phyloP scores from a whole-genome alignment of 2,888 invertebrate species.

The Mantis religiosa region DNA sequence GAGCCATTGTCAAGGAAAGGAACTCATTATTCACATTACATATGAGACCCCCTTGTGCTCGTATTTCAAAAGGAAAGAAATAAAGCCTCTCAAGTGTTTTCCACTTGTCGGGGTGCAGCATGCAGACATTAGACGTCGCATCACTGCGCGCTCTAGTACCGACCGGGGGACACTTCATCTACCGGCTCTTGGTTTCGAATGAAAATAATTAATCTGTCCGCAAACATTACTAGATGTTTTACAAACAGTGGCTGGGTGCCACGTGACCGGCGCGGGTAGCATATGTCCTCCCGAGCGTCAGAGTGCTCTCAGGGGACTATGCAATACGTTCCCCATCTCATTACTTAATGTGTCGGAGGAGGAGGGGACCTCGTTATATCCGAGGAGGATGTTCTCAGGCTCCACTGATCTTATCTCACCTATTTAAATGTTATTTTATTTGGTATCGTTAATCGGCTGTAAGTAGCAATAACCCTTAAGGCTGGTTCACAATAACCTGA shows the following conservation, averaged over 20 bases:
- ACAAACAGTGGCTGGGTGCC: neutral
- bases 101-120: neutral
- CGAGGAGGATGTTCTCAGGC: neutral
- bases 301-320: neutral
- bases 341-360: neutral
- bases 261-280: neutral
- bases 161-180: neutral
- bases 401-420: neutral
- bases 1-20: neutral
- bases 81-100: neutral
- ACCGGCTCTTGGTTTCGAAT: neutral
- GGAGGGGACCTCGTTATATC: neutral
- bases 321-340: neutral
- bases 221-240: neutral
- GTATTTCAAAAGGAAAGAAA: neutral
- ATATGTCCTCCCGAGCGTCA: neutral
- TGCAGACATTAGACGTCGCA: neutral
- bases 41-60: neutral
- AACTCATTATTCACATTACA: neutral
- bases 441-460: neutral
- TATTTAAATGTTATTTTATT: neutral
- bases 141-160: neutral
- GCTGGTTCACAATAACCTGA: too few relatives aligned
- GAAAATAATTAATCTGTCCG: conserved; percentile 4
- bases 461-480: neutral